Evolutionary conservation across 2,888 invertebrate genomes (phyloP).

Genomic region (Hydroisotoma schaefferi): DNA sequence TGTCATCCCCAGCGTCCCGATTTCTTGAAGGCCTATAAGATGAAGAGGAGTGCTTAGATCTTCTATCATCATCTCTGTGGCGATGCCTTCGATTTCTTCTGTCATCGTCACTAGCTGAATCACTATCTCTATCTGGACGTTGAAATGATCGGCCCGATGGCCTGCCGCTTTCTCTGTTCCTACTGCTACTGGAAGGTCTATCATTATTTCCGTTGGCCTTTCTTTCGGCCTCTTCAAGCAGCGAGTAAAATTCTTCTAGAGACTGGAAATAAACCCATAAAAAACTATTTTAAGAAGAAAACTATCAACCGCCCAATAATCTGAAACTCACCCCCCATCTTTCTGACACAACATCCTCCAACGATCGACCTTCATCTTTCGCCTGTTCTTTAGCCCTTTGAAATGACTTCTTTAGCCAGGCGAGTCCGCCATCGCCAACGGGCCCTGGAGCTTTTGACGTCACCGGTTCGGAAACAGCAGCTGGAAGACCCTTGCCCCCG

Average conservation of each 20-base stretch:
- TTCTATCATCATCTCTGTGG: conserved; percentile 9
- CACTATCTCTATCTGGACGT: conserved; percentile 38
- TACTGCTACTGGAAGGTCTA: neutral
- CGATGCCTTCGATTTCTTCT: conserved; percentile 16
- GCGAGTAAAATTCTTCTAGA: conserved; percentile 54
- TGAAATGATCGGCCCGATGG: conserved; percentile 31
- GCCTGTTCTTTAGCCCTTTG: conserved; percentile 59
- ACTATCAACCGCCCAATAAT: no score
- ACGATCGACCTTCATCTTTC: conserved; percentile 54
- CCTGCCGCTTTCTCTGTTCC: conserved; percentile 3
- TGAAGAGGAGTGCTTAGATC: neutral
- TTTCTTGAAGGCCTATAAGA: conserved; percentile 2
- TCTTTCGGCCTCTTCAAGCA: conserved; percentile 57
- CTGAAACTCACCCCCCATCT: conserved; percentile 58
- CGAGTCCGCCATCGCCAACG: conserved; percentile 57
- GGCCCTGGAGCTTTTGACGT: conserved; percentile 16
- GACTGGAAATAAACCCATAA: conserved; percentile 53
- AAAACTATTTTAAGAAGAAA: neutral
- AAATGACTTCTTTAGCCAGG: conserved; percentile 59
- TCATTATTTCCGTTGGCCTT: conserved; percentile 23
- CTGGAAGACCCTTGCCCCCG: conserved; percentile 79
- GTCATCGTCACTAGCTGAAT: conserved; percentile 26
- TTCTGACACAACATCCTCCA: conserved; percentile 60
- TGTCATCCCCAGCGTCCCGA: conserved; percentile 6
- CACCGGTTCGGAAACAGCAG: conserved; percentile 25